These are phyloP conservation scores for Drosophila sulfurigaster DNA, from an alignment of 1,140 invertebrate species.

Conservation along the genomic window DNA sequence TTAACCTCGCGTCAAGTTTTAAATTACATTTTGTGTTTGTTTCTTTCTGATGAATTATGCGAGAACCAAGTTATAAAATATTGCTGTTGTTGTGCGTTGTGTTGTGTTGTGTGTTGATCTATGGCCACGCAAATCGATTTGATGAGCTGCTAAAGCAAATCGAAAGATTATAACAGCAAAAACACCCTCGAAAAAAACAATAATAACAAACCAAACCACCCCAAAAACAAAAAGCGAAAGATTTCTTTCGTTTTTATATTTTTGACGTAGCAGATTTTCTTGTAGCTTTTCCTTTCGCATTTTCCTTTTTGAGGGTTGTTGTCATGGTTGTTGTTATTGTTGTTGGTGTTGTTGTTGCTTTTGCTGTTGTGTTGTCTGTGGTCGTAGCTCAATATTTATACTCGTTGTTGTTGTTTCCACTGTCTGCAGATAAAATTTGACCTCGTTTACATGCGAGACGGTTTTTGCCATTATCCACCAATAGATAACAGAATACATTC, in stretches of 20 bases:
- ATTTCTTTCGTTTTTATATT: constrained; percentile 2
- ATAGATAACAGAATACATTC: constrained; percentile 30
- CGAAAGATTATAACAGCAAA: constrained; percentile 33
- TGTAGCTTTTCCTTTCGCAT: background rate
- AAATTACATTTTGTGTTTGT: background rate
- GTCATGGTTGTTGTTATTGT: constrained; percentile 36
- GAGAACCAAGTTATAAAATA: background rate
- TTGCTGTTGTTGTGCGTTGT: no score
- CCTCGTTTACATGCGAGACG: constrained; percentile 66
- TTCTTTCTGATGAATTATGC: background rate
- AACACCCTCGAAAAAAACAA: constrained; percentile 31
- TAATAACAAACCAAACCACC: constrained; percentile 35
- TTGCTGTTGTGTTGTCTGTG: constrained; percentile 62
- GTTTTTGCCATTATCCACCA: constrained; percentile 29
- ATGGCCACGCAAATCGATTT: constrained; percentile 27
- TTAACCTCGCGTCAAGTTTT: constrained; percentile 28
- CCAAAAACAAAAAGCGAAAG: background rate
- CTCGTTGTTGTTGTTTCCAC: constrained; percentile 48
- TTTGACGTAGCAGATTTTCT: constrained; percentile 1
- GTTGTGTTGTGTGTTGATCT: constrained; percentile 9
- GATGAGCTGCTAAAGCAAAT: constrained; percentile 38
- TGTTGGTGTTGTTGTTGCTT: constrained; percentile 25
- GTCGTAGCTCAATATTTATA: constrained; percentile 60
- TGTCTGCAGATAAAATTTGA: constrained; percentile 78
- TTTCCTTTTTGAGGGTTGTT: constrained; percentile 16